phyloP scores from a whole-genome alignment of 37 sponge, comb jelly and placozoan genomes.

The Crambe crambe region DNA sequence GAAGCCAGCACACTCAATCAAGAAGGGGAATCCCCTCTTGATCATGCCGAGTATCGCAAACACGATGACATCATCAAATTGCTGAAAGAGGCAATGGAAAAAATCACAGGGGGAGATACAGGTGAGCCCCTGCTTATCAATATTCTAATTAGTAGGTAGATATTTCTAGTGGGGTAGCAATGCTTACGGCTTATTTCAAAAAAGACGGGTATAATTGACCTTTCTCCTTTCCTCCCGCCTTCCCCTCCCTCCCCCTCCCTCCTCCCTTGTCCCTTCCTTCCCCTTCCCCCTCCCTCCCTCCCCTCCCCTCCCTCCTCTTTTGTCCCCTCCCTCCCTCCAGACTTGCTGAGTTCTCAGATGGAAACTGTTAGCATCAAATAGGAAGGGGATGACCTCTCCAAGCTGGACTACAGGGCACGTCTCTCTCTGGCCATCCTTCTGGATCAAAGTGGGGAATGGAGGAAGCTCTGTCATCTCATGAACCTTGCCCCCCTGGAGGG shows the following conservation, averaged over 20 bases:
- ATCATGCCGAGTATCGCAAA: constrained; percentile 49
- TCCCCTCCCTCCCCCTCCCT: not conserved
- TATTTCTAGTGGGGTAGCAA: no score
- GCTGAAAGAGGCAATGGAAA: constrained; percentile 31
- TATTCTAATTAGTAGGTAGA: no score
- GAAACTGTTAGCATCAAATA: constrained; percentile 46
- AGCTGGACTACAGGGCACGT: constrained; percentile 44
- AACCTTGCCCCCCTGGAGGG: constrained; percentile 25
- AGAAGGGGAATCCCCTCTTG: constrained; percentile 71
- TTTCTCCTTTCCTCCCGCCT: no score
- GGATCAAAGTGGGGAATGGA: constrained; percentile 39
- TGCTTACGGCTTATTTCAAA: no score
- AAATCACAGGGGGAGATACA: constrained; percentile 2
- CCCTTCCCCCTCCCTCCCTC: not conserved
- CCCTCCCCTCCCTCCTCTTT: not conserved
- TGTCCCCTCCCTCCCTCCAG: constrained; percentile 20
- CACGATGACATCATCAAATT: constrained; percentile 53
- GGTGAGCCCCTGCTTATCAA: constrained; percentile 6
- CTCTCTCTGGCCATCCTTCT: constrained; percentile 62
- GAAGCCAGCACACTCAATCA: constrained; percentile 34
- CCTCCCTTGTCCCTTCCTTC: not conserved
- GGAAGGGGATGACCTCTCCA: constrained; percentile 47
- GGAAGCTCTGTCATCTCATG: constrained; percentile 41
- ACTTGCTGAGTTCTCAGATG: constrained; percentile 34
- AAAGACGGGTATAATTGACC: no score